Percentiles rank a stretch among this genome's conserved stretches.
Evolutionary conservation across 2,888 invertebrate species (phyloP).

Genomic region (Platycheirus rosarum): DNA sequence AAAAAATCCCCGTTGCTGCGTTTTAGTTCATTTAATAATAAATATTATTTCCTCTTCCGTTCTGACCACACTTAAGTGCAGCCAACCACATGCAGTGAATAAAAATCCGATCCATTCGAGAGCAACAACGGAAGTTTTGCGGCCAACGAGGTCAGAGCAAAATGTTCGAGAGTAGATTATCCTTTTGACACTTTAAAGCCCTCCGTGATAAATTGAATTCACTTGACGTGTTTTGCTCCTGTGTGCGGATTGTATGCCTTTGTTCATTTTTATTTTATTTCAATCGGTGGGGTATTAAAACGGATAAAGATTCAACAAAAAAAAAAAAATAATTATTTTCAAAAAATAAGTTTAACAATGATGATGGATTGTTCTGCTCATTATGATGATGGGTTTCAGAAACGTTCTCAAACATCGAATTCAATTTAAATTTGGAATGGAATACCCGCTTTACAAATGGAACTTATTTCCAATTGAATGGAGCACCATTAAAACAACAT

Average conservation of each 20-base stretch:
- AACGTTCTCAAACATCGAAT: not conserved
- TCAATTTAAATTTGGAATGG: not conserved
- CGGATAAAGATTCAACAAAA: not conserved
- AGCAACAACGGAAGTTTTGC: constrained; percentile 6
- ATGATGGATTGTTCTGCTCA: constrained; percentile 24
- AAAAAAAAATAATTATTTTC: not conserved
- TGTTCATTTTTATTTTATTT: constrained; percentile 1
- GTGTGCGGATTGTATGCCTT: not conserved
- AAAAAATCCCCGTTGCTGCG: no score
- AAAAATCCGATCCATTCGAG: not conserved
- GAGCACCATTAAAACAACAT: constrained; percentile 21
- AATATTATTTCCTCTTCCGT: no score
- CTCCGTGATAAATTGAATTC: constrained; percentile 40
- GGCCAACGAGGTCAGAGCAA: constrained; percentile 8
- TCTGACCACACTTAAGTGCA: constrained; percentile 6
- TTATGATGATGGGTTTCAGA: not conserved
- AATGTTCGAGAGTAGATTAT: constrained; percentile 22
- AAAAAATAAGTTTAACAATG: not conserved
- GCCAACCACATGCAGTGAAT: not conserved
- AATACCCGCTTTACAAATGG: not conserved
- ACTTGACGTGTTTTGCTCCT: not conserved
- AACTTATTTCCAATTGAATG: constrained; percentile 17
- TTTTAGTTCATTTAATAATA: no score
- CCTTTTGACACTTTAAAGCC: constrained; percentile 30
- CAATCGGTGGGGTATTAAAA: not conserved